These are phyloP conservation scores for Prionailurus viverrinus DNA, from an alignment of 2,113 vertebrate genomes.

Conservation along the genomic window DNA sequence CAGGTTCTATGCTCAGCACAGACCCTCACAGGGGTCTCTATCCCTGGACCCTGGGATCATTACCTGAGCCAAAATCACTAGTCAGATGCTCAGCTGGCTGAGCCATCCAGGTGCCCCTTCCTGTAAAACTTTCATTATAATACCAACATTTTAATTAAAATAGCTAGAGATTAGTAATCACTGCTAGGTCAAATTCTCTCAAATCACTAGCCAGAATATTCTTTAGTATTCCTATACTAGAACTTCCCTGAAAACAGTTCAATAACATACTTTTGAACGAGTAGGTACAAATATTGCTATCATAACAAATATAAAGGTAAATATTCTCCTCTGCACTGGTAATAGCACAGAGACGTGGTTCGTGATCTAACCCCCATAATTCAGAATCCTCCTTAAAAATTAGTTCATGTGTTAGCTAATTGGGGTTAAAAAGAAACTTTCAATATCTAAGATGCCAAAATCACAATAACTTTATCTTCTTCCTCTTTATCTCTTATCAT, in stretches of 20 bases:
- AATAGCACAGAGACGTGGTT: not conserved
- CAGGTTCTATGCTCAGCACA: too few relatives aligned
- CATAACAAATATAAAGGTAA: constrained; percentile 13
- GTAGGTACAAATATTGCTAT: not conserved
- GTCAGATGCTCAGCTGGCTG: too few relatives aligned
- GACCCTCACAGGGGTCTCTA: too few relatives aligned
- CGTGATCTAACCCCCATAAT: not conserved
- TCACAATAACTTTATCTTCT: not conserved
- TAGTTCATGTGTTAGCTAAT: not conserved
- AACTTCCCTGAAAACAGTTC: not conserved
- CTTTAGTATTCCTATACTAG: not conserved
- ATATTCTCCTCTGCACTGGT: not conserved
- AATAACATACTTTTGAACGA: not conserved
- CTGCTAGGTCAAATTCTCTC: not conserved
- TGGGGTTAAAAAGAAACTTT: not conserved
- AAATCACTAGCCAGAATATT: not conserved
- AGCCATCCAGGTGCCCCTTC: not conserved
- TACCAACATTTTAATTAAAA: not conserved
- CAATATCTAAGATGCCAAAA: not conserved
- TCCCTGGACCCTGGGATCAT: too few relatives aligned
- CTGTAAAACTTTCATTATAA: not conserved
- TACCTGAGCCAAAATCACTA: too few relatives aligned
- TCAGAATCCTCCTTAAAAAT: not conserved
- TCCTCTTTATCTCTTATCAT: not conserved
- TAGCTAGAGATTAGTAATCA: not conserved